Percentiles rank a stretch among this genome's conserved stretches.
phyloP scores from a whole-genome alignment of 1,140 invertebrate genomes.

The Bombus waltoni region DNA sequence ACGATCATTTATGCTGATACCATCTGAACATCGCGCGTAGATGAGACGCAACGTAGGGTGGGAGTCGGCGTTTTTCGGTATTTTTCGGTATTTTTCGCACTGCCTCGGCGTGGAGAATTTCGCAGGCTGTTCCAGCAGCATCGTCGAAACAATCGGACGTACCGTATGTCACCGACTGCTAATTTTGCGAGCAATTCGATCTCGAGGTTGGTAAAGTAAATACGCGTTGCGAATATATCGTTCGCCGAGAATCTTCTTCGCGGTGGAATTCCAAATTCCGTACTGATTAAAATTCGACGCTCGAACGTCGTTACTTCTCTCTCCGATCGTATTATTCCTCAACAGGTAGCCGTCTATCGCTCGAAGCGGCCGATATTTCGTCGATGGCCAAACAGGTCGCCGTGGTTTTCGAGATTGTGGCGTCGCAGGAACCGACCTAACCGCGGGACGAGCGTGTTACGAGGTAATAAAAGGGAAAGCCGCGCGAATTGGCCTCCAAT shows the following conservation, averaged over 20 bases:
- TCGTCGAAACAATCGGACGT: no score
- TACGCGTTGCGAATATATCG: no score
- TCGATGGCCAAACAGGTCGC: neutral
- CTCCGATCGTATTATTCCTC: neutral
- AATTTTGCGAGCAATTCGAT: no score
- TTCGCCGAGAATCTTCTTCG: no score
- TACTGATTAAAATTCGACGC: no score
- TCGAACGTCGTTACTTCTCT: neutral
- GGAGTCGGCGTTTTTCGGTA: neutral
- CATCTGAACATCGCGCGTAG: conserved; percentile 59
- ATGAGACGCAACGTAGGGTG: conserved; percentile 55
- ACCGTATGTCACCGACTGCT: no score
- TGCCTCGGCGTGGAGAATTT: neutral
- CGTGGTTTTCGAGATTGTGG: neutral
- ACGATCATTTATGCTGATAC: conserved; percentile 78
- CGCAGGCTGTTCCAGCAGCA: rapidly evolving
- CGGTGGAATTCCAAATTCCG: no score
- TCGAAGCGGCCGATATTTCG: conserved; percentile 3
- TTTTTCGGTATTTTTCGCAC: neutral
- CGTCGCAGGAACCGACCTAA: neutral
- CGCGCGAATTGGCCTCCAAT: conserved; percentile 47
- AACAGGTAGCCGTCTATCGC: neutral
- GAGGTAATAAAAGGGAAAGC: conserved; percentile 56
- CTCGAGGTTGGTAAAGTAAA: no score
- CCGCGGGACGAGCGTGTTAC: neutral